phyloP scores from a whole-genome alignment of 53 echinoderm and acorn worm genomes.

The Hippasteria phrygiana region DNA sequence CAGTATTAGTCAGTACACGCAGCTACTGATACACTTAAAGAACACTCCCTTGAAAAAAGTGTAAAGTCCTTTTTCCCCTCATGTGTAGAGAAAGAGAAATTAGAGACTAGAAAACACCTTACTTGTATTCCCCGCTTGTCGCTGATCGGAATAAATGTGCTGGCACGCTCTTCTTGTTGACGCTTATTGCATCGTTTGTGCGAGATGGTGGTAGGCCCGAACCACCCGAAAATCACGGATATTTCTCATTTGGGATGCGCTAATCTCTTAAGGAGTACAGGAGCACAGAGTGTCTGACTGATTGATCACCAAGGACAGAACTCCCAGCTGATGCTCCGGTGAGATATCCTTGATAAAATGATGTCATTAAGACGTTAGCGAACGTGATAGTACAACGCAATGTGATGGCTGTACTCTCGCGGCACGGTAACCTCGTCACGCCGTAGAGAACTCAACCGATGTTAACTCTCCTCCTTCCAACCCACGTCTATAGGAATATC shows the following conservation, averaged over 20 bases:
- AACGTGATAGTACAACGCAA: slow-evolving; percentile 40
- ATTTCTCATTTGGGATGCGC: slow-evolving; percentile 23
- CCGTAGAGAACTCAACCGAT: background rate
- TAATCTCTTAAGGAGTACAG: background rate
- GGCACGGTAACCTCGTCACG: background rate
- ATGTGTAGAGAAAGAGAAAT: background rate
- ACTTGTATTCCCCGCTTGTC: slow-evolving; percentile 39
- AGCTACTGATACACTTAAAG: background rate
- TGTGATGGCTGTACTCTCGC: background rate
- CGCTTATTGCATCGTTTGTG: slow-evolving; percentile 22
- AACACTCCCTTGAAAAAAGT: slow-evolving; percentile 15
- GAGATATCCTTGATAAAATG: slow-evolving; percentile 54
- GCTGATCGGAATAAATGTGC: slow-evolving; percentile 25
- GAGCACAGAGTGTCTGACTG: slow-evolving; percentile 11
- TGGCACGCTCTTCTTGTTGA: background rate
- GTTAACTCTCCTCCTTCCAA: background rate
- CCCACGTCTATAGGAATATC: background rate
- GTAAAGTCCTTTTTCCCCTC: slow-evolving; percentile 36
- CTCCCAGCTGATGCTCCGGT: slow-evolving; percentile 1
- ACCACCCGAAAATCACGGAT: slow-evolving; percentile 34
- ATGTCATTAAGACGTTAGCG: slow-evolving; percentile 34
- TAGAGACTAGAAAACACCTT: background rate
- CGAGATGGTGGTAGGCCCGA: background rate
- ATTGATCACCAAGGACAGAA: slow-evolving; percentile 6
- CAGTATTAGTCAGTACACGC: background rate